Percentiles rank a stretch among this genome's conserved stretches.
phyloP scores from a whole-genome alignment of 1,140 invertebrate genomes.

The Drosophila sulfurigaster region DNA sequence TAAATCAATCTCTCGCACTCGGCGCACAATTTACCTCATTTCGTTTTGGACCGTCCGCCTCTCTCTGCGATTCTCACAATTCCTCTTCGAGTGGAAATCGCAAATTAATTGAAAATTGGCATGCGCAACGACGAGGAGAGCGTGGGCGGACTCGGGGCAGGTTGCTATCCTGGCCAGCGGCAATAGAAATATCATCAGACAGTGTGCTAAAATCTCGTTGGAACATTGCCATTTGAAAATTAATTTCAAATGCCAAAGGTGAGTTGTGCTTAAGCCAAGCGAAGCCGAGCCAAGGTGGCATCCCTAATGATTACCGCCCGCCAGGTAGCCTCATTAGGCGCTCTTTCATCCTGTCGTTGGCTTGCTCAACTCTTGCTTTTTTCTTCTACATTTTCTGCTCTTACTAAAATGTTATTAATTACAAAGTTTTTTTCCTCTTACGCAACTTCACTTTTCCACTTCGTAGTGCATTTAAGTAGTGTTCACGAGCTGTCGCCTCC shows the following conservation, averaged over 20 bases:
- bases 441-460: constrained; percentile 16
- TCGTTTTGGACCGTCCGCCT: background rate
- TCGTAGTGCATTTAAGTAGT: constrained; percentile 46
- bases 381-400: background rate
- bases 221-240: constrained; percentile 44
- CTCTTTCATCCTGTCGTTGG: background rate
- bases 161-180: background rate
- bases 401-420: constrained; percentile 19
- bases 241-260: constrained; percentile 51
- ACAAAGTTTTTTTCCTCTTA: constrained; percentile 22
- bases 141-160: background rate
- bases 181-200: constrained; percentile 24
- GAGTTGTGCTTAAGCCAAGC: constrained; percentile 28
- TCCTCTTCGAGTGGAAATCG: constrained; percentile 53
- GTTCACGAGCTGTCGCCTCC: constrained; percentile 44
- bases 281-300: constrained; percentile 29
- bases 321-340: constrained; percentile 46
- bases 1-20: constrained; percentile 35
- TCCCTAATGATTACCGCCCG: constrained; percentile 45
- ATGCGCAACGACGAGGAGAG: background rate
- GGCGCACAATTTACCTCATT: constrained; percentile 10
- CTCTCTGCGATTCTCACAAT: constrained; percentile 23
- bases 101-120: constrained; percentile 48
- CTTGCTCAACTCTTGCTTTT: background rate
- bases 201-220: constrained; percentile 12